phyloP scores from a whole-genome alignment of 2,888 invertebrate genomes.

The Blomia tropicalis region DNA sequence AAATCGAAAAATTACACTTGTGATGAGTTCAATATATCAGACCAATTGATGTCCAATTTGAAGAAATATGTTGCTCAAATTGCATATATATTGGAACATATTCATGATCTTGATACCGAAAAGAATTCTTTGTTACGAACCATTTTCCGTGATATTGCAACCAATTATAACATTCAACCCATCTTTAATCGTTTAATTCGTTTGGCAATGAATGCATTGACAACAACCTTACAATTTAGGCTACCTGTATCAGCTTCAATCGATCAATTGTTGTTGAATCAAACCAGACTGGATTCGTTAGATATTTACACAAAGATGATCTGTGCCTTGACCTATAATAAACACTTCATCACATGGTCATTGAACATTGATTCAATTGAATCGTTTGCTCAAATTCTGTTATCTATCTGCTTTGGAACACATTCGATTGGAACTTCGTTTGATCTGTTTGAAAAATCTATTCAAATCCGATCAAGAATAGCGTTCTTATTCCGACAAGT shows the following conservation, averaged over 20 bases:
- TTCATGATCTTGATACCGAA: neutral
- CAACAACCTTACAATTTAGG: neutral
- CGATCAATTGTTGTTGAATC: neutral
- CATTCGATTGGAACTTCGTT: neutral
- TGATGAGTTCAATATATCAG: no score
- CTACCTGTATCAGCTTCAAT: neutral
- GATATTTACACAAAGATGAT: neutral
- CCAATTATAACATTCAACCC: neutral
- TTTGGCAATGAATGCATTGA: neutral
- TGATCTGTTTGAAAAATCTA: neutral
- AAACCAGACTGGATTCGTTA: neutral
- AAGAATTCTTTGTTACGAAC: neutral
- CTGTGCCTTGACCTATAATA: neutral
- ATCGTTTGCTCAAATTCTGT: neutral
- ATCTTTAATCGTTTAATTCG: neutral
- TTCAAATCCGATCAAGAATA: neutral
- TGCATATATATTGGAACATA: neutral
- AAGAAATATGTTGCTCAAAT: constrained; percentile 1
- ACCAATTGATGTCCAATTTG: neutral
- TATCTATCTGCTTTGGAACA: neutral
- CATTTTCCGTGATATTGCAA: neutral
- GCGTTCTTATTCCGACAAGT: neutral
- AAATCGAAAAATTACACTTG: neutral
- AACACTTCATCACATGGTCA: neutral
- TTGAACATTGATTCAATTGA: neutral